A percentile compares a stretch with the other conserved stretches of the same genome.
Conservation (phyloP, 1,140 invertebrate species). For the Mizuhopecten yessoensis region DNA sequence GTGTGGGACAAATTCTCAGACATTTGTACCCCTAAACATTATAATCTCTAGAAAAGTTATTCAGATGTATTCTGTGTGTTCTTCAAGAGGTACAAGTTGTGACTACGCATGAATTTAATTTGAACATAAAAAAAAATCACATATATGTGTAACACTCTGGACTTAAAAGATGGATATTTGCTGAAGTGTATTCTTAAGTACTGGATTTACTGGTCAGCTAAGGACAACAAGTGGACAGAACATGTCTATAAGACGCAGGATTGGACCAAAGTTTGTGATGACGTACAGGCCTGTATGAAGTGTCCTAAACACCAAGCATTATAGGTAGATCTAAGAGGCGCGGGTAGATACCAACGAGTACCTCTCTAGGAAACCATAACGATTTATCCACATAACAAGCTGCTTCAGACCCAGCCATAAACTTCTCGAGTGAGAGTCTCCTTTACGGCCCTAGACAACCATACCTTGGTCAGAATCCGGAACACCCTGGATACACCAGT, state of each 20-base stretch:
- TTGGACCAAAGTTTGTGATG: background rate
- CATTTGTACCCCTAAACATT: background rate
- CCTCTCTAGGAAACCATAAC: background rate
- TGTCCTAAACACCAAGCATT: background rate
- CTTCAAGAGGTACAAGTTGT: background rate
- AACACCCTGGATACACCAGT: background rate
- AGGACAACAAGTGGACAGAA: background rate
- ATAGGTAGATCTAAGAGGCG: background rate
- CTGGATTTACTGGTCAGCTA: background rate
- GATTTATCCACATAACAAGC: background rate
- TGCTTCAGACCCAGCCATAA: slow-evolving; percentile 12
- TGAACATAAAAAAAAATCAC: background rate
- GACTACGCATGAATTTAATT: background rate
- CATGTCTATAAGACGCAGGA: background rate
- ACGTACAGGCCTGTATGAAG: background rate
- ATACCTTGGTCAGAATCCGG: background rate
- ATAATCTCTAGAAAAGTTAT: background rate
- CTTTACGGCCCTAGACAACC: background rate
- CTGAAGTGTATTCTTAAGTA: background rate
- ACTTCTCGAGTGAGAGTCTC: background rate
- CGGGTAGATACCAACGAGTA: background rate
- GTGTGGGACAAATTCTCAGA: background rate
- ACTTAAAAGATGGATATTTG: too few relatives aligned
- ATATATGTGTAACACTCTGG: background rate
- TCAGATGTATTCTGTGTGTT: background rate